Conservation (phyloP, 2,888 invertebrate genomes). For the Cataglyphis altisquamis region DNA sequence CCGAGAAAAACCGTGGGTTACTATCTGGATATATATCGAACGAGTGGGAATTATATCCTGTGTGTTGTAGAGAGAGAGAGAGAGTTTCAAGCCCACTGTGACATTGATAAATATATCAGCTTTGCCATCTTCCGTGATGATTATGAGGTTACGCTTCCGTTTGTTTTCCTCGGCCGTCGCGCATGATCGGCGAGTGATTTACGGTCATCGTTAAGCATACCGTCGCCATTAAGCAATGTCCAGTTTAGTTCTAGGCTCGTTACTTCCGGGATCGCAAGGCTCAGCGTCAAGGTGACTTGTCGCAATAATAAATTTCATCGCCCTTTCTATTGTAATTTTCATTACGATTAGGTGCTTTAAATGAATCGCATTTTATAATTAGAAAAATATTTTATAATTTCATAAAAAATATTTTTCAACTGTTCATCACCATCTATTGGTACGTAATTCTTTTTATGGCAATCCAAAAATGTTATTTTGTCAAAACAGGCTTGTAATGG, state of each 20-base stretch:
- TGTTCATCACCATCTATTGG: too few relatives aligned
- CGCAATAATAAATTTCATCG: not conserved
- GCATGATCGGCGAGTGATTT: constrained; percentile 39
- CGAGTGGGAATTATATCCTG: not conserved
- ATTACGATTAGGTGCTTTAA: not conserved
- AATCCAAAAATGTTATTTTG: constrained; percentile 13
- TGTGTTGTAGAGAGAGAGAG: too few relatives aligned
- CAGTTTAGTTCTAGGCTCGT: constrained; percentile 46
- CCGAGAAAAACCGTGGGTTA: not conserved
- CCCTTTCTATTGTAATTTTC: not conserved
- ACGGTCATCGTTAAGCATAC: constrained; percentile 36
- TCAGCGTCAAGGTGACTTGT: constrained; percentile 23
- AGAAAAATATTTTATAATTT: too few relatives aligned
- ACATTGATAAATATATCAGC: constrained; percentile 48
- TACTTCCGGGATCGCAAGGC: not conserved
- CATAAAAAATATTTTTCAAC: too few relatives aligned
- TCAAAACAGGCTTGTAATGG: not conserved
- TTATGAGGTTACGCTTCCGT: constrained; percentile 53
- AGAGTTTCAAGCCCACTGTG: not conserved
- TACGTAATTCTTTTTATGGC: not conserved
- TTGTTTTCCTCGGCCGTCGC: constrained; percentile 26
- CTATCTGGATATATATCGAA: not conserved
- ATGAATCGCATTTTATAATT: not conserved
- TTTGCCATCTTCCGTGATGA: constrained; percentile 46
- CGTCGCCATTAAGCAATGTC: constrained; percentile 41